Percentiles rank a stretch among this genome's conserved stretches.
Conservation (phyloP, 2,888 invertebrate species). For the Halocaridina rubra region DNA sequence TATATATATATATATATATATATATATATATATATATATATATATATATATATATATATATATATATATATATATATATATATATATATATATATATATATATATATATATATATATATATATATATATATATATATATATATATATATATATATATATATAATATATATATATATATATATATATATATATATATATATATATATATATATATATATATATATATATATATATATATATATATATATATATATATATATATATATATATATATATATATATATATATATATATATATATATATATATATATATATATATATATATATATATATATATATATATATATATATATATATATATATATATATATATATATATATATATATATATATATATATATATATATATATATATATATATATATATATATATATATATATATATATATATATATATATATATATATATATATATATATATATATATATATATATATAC, state of each 20-base stretch:
- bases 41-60: neutral
- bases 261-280: neutral
- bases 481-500: neutral
- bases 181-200: neutral
- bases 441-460: neutral
- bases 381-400: neutral
- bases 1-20: neutral
- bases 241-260: neutral
- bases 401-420: neutral
- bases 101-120: neutral
- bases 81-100: neutral
- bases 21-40: neutral
- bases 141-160: neutral
- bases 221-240: neutral
- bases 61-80: neutral
- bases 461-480: neutral
- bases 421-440: neutral
- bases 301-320: neutral
- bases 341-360: neutral
- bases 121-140: neutral
- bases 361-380: neutral
- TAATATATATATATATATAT: neutral
- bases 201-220: neutral
- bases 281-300: neutral
- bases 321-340: neutral